Evolutionary conservation across 2,113 vertebrate species (phyloP), one percentile per base, ranked within the genome.

Genomic region (Bothrops jararaca): DNA sequence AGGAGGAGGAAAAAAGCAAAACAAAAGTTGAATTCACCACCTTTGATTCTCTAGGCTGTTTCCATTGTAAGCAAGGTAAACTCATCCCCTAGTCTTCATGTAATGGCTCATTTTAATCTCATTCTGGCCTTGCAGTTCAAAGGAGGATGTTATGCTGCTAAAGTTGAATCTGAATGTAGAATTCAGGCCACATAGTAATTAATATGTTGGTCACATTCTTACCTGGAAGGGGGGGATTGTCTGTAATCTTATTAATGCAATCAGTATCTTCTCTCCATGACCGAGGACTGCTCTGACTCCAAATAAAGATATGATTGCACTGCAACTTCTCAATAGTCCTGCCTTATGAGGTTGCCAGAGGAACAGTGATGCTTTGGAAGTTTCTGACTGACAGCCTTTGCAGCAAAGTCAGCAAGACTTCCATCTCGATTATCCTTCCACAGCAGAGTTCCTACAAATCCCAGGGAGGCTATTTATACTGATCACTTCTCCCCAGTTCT

Each of bases 221-320:
- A 86, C 34, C 39, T 39, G 34, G 18, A 15, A 20, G n/a, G 15
- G 15, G 15, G 15, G 8, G 8, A 85, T 50, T 50, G 91, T 12
- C 34, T 39, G 6, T 90, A 57, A 89, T 88, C 45, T 95, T 93
- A 91, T 45, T 91, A 93, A 92, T 0, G 0, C 52, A 54, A 89
- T 95, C 93, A 95, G 93, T 29, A 92, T 56, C 26, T 56, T 52
- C 94, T 88, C 94, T 89, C 91, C 54, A 1, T 89, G 53, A 92
- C 45, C 3, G 20, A 94, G 22, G 56, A 93, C 23, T 60, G 39
- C 24, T 34, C 94, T 89, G 22, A 54, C 34, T n/a, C 85, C 89
- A 94, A 92, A 39, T 91, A 54, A 93, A 95, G 94, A 93, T 48
- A 91, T 29, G 53, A 23, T 89, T 90, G 15, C 48, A 0, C 48